These are phyloP conservation scores for Entomyzon cyanotis DNA, from an alignment of 2,113 vertebrate species.

Conservation along the genomic window DNA sequence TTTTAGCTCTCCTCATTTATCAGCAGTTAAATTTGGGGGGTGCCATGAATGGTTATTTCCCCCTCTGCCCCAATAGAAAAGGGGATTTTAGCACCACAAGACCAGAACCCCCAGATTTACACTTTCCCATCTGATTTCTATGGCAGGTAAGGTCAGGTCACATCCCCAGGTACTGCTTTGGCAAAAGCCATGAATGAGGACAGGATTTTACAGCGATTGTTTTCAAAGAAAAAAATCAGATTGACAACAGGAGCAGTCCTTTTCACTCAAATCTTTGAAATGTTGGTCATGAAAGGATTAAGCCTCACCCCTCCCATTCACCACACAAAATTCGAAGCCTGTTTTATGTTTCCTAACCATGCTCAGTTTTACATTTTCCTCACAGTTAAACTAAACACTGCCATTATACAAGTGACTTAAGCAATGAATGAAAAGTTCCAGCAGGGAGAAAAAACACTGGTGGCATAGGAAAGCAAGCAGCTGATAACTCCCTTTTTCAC, in stretches of 20 bases:
- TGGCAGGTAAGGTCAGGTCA: background rate
- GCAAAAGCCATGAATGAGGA: background rate
- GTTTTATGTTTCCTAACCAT: background rate
- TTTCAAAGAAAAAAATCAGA: background rate
- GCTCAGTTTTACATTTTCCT: background rate
- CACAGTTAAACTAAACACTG: background rate
- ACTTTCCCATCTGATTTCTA: background rate
- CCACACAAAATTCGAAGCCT: background rate
- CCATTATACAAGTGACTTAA: background rate
- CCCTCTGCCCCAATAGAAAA: background rate
- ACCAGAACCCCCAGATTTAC: background rate
- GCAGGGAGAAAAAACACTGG: background rate
- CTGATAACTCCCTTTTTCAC: background rate
- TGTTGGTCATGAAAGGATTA: background rate
- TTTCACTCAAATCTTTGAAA: background rate
- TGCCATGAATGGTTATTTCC: background rate
- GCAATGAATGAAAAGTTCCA: constrained; percentile 13
- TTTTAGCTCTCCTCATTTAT: background rate
- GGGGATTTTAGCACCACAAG: background rate
- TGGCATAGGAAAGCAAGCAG: background rate
- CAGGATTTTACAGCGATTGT: background rate
- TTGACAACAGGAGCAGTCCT: background rate
- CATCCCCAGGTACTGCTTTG: background rate
- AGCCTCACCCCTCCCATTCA: background rate
- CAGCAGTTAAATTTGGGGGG: background rate